A percentile compares a stretch with the other conserved stretches of the same genome.
Conservation (phyloP, 2,797 vertebrate species). For the Macrochelys suwanniensis region DNA sequence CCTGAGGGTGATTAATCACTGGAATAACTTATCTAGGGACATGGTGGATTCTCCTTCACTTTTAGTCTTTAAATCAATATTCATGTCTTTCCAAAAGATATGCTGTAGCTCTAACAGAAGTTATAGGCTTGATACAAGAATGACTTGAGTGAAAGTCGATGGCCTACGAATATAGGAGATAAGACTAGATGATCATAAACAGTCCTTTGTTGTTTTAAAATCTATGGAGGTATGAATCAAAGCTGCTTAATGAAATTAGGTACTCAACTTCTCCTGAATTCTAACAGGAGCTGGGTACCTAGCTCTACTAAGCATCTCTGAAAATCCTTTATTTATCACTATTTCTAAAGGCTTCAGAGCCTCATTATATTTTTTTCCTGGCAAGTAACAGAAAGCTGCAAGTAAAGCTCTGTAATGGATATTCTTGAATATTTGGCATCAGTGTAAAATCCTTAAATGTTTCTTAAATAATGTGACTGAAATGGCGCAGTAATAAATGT, state of each 20-base stretch:
- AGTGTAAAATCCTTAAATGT: background rate
- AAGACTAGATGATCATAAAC: background rate
- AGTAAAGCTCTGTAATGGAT: background rate
- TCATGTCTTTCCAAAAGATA: background rate
- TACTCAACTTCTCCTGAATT: background rate
- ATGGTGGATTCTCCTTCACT: background rate
- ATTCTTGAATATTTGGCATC: background rate
- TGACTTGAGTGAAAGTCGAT: background rate
- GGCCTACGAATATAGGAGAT: background rate
- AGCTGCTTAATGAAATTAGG: background rate
- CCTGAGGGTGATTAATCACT: background rate
- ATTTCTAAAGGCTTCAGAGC: background rate
- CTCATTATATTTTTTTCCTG: background rate
- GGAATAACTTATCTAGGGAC: background rate
- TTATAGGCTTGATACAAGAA: background rate
- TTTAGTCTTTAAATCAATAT: background rate
- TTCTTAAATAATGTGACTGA: background rate
- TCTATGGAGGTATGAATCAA: background rate
- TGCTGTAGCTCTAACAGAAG: background rate
- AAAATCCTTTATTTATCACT: background rate
- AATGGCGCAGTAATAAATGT: constrained; percentile 12
- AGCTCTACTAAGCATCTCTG: background rate
- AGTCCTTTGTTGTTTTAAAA: background rate
- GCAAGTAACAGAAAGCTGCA: background rate
- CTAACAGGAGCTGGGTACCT: background rate